Evolutionary conservation across 2,113 vertebrate species (phyloP).

Genomic region (Aptenodytes patagonicus): DNA sequence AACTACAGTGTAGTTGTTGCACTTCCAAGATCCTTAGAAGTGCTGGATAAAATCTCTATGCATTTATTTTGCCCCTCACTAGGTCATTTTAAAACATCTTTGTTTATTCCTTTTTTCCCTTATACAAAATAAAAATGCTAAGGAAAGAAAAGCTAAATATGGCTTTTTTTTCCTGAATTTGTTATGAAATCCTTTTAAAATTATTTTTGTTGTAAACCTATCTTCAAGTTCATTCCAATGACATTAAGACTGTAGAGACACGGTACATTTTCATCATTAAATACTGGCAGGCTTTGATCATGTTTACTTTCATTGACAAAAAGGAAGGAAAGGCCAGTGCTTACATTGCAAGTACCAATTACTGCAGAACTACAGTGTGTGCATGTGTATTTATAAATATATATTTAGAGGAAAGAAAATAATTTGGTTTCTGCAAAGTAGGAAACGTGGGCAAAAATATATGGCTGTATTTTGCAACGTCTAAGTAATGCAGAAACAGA

Average conservation of each 20-base stretch:
- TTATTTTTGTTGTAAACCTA: slow-evolving; percentile 49
- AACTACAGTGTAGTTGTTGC: slow-evolving; percentile 60
- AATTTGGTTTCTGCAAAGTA: neutral
- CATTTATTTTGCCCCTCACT: neutral
- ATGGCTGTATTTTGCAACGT: neutral
- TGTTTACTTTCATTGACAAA: slow-evolving; percentile 24
- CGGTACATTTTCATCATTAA: slow-evolving; percentile 13
- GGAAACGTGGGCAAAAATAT: neutral
- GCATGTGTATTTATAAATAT: slow-evolving; percentile 39
- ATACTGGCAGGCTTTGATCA: slow-evolving; percentile 34
- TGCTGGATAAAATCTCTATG: slow-evolving; percentile 25
- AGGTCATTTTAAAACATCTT: slow-evolving; percentile 1
- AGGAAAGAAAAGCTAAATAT: neutral
- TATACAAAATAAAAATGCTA: neutral
- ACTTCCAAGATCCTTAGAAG: slow-evolving; percentile 50
- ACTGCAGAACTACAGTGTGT: neutral
- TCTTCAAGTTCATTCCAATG: slow-evolving; percentile 25
- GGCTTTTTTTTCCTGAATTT: neutral
- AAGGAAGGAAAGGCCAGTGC: slow-evolving; percentile 49
- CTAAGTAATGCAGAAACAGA: neutral
- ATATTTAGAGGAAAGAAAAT: slow-evolving; percentile 46
- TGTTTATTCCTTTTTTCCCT: neutral
- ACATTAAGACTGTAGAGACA: neutral
- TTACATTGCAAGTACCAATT: slow-evolving; percentile 56
- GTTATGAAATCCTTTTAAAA: neutral